Evolutionary conservation across 1,140 invertebrate genomes (phyloP).

Genomic region (Drosophila bipectinata): DNA sequence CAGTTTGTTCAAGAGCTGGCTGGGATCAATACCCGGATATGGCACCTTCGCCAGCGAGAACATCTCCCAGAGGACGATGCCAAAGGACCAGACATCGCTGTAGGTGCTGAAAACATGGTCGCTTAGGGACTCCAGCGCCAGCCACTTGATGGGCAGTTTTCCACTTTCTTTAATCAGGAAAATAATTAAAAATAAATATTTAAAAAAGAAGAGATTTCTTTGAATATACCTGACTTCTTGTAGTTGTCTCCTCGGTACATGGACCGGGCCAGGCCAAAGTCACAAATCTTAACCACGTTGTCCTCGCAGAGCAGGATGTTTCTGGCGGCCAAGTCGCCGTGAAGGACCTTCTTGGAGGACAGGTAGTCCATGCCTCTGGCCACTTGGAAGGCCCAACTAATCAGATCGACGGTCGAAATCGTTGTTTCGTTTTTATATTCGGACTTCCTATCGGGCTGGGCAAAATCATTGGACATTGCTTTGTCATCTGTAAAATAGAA

Average conservation of each 20-base stretch:
- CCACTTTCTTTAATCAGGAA: constrained; percentile 82
- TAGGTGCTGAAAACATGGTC: constrained; percentile 93
- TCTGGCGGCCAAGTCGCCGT: constrained; percentile 98
- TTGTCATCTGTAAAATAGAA: constrained; percentile 48
- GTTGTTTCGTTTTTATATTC: constrained; percentile 90
- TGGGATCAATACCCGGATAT: constrained; percentile 92
- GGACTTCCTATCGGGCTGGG: constrained; percentile 89
- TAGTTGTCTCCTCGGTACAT: constrained; percentile 97
- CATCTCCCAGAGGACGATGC: constrained; percentile 97
- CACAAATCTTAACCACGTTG: constrained; percentile 96
- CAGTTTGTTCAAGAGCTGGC: constrained; percentile 90
- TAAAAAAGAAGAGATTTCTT: neutral
- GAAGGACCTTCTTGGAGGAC: constrained; percentile 92
- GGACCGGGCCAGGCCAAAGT: constrained; percentile 97
- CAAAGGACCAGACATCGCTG: constrained; percentile 97
- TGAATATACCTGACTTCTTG: constrained; percentile 89
- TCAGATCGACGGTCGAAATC: constrained; percentile 91
- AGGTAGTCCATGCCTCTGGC: constrained; percentile 98
- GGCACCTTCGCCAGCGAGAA: constrained; percentile 95
- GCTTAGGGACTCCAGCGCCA: constrained; percentile 92
- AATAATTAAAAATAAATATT: neutral
- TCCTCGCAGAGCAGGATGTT: constrained; percentile 97
- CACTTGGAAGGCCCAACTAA: constrained; percentile 97
- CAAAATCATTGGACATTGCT: constrained; percentile 86
- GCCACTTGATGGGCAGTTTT: constrained; percentile 92